These are phyloP conservation scores for Rynchops niger DNA, from an alignment of 2,113 vertebrate genomes.

Conservation along the genomic window DNA sequence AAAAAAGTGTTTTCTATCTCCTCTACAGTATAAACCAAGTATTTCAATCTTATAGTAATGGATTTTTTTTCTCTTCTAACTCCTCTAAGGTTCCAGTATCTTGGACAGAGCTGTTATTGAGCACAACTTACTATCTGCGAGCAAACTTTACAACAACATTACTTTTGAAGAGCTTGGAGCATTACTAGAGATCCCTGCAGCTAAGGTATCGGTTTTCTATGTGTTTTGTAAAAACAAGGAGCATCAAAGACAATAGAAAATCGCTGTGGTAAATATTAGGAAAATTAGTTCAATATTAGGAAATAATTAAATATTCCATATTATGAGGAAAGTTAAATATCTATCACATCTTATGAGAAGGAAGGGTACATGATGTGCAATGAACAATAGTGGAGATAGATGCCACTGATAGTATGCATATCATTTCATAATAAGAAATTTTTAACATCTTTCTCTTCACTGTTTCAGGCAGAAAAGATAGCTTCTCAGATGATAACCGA, in stretches of 20 bases:
- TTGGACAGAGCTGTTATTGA: constrained; percentile 98
- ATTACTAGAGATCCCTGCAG: constrained; percentile 96
- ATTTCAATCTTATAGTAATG: background rate
- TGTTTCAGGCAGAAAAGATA: constrained; percentile 92
- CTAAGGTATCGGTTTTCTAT: constrained; percentile 80
- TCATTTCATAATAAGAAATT: background rate
- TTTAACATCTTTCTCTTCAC: background rate
- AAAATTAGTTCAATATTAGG: background rate
- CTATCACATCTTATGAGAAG: background rate
- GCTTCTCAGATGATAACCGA: constrained; percentile 99
- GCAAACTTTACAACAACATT: constrained; percentile 99
- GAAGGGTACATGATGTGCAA: background rate
- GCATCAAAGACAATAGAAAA: background rate
- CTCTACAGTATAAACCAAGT: background rate
- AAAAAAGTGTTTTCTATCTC: background rate
- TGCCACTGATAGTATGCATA: background rate
- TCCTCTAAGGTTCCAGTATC: constrained; percentile 90
- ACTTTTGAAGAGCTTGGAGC: constrained; percentile 98
- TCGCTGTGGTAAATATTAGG: background rate
- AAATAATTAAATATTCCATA: background rate
- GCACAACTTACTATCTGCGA: constrained; percentile 96
- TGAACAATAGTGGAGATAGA: background rate
- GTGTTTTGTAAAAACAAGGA: background rate
- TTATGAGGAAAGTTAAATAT: background rate
- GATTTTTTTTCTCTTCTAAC: background rate